Evolutionary conservation across 2,113 vertebrate species (phyloP), one percentile per base, ranked within the genome.

Genomic region (Bos indicus): DNA sequence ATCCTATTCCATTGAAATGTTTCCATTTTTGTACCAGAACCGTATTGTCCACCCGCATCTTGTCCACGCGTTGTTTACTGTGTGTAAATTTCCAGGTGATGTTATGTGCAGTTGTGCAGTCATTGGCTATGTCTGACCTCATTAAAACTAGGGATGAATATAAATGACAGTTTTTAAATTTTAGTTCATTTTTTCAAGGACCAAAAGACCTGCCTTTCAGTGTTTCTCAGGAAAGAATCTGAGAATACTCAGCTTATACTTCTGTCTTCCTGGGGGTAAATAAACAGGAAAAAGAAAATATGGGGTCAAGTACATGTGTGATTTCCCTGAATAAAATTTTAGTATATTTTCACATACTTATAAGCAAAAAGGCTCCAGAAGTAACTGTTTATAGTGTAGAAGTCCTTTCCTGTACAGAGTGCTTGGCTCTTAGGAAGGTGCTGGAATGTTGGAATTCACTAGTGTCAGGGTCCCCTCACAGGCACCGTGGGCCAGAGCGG

Each of bases 51-150:
- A 7, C 13, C 5, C 2, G 11, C 14, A 1, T 7, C 9, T 5
- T 54, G 40, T 25, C 59, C 14, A 5, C 26, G 33, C 0, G 0
- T 8, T 40, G 15, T 28, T 13, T 33, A 23, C 12, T 16, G 33
- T 14, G 0, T 0, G 0, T 5, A 12, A 7, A 15, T 80, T 30
- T 56, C n/a, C 28, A 51, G 1, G 11, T 60, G 43, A 11, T 3
- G 30, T 82, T 46, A 3, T 89, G 59, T 78, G 33, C 36, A 59
- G 17, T 28, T 77, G 12, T 26, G 9, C 0, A 23, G 3, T 14
- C 25, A 26, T 54, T 85, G 43, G 4, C 10, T 74, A 1, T 43
- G 16, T 62, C 2, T 46, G 25, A 74, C 26, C 3, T 86, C n/a
- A 17, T 81, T 59, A 19, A 36, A 83, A 25, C 52, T 62, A 51